A percentile compares a stretch with the other conserved stretches of the same genome.
These are phyloP conservation scores for Synergus itoensis DNA, from an alignment of 2,888 invertebrate genomes.

Conservation along the genomic window DNA sequence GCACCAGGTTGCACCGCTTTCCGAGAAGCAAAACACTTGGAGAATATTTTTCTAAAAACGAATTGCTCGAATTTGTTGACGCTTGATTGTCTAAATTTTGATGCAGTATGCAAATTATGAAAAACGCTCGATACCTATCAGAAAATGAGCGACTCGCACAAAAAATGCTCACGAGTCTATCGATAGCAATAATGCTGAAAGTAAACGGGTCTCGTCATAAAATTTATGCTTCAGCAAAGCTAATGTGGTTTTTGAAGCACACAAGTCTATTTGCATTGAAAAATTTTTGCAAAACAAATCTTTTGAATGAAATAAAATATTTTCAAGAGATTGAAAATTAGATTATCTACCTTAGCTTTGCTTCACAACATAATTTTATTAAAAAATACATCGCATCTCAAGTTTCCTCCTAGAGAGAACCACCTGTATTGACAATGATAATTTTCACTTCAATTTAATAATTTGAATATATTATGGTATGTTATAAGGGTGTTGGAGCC, in stretches of 20 bases:
- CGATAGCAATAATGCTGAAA: conserved; percentile 32
- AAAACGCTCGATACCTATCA: not conserved
- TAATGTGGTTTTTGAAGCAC: not conserved
- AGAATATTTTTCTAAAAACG: conserved; percentile 32
- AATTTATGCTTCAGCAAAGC: not conserved
- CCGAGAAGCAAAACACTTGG: conserved; percentile 12
- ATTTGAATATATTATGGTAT: not conserved
- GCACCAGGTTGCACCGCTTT: conserved; percentile 32
- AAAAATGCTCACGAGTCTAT: conserved; percentile 30
- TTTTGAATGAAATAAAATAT: not conserved
- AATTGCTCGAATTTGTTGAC: not conserved
- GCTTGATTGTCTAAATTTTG: not conserved
- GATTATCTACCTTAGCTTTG: not conserved
- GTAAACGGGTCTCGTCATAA: conserved; percentile 1
- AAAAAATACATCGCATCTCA: not conserved
- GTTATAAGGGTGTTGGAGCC: too few relatives aligned
- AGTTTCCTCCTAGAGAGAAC: not conserved
- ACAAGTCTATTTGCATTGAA: not conserved
- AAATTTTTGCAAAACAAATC: not conserved
- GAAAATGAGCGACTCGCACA: conserved; percentile 26
- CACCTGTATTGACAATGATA: not conserved
- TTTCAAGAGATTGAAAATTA: too few relatives aligned
- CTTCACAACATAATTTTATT: not conserved
- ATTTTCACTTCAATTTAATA: not conserved
- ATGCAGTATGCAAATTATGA: not conserved